A percentile compares a stretch with the other conserved stretches of the same genome.
Evolutionary conservation across 2,888 invertebrate genomes (phyloP).

Genomic region (Eupeodes luniger): DNA sequence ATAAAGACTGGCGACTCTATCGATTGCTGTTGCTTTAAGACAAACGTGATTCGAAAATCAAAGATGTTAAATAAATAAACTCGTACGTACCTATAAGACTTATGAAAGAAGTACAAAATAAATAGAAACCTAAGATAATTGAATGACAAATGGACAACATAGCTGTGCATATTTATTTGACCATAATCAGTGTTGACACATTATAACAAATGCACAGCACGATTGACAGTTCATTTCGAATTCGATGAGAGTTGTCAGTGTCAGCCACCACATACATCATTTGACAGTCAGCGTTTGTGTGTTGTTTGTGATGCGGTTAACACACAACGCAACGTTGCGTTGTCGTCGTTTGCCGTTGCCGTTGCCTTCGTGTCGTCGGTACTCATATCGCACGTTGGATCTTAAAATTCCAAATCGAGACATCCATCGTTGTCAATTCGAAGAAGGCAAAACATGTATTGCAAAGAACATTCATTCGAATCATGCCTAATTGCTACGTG

Average conservation of each 20-base stretch:
- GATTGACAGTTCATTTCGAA: slow-evolving; percentile 71
- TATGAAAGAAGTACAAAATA: neutral
- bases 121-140: slow-evolving; percentile 56
- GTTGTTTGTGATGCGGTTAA: slow-evolving; percentile 55
- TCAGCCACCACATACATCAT: slow-evolving; percentile 45
- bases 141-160: slow-evolving; percentile 72
- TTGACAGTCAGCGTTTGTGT: slow-evolving; percentile 32
- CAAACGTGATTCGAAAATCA: slow-evolving; percentile 62
- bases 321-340: slow-evolving; percentile 45
- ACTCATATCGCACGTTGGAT: slow-evolving; percentile 71
- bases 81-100: neutral
- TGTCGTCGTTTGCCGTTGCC: neutral
- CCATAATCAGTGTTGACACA: slow-evolving; percentile 64
- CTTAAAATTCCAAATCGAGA: slow-evolving; percentile 62
- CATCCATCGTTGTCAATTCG: slow-evolving; percentile 19
- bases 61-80: slow-evolving; percentile 15
- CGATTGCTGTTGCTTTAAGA: neutral
- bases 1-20: slow-evolving; percentile 3
- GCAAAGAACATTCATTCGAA: slow-evolving; percentile 59
- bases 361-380: slow-evolving; percentile 23
- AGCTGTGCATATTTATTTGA: slow-evolving; percentile 71
- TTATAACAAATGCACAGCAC: slow-evolving; percentile 64
- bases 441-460: slow-evolving; percentile 55
- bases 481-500: slow-evolving; percentile 75
- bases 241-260: slow-evolving; percentile 66